Base-by-base conservation (phyloP, 2,888 invertebrate species). In the Diarsia dahlii region DNA sequence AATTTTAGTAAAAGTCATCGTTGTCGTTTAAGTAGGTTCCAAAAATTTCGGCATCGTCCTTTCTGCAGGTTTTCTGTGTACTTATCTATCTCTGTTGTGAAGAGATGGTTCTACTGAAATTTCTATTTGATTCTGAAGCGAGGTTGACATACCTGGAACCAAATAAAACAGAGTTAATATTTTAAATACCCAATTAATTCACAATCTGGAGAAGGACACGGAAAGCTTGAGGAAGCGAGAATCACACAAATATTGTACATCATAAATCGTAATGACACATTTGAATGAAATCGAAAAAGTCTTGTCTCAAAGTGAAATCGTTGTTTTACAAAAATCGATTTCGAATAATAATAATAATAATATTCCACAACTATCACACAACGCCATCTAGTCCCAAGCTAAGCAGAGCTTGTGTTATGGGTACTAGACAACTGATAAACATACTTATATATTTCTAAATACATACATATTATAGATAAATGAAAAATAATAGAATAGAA, bases 81-180 rank as follows among this genome's bases (percentile, higher is more conserved):
- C 13, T 39, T 13, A 60, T 10, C 18, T 10, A 10, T 34, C 28
- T 20, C 28, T 46, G 46, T 13, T 34, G 10, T 15, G 20, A 4
- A 48, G 50, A 6, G n/a, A 2, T 15, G 5, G 1, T 54, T 15
- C 15, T 67, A n/a, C 18, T 34, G 5, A 1, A 56, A 12, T 15
- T 39, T 4, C 20, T 69, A 5, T 6, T 50, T 18, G 8, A 28
- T 58, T 12, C 18, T 48, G 65, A 28, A 52, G 64, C 0, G 2
- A 15, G 2, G 10, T n/a, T 60, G 46, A 75, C 75, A n/a, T 80
- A 80, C 80, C 75, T 80, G 74, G 56, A 80, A 80, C 34, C 0
- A 80, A 78, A 73, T 3, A 68, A 54, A 72, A 68, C 10, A 20
- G 2, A n/a, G 9, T 66, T 34, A 23, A 23, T 13, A 56, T 56